These are phyloP conservation scores for Cephus pulcher DNA, from an alignment of 2,888 invertebrate species.

Conservation along the genomic window DNA sequence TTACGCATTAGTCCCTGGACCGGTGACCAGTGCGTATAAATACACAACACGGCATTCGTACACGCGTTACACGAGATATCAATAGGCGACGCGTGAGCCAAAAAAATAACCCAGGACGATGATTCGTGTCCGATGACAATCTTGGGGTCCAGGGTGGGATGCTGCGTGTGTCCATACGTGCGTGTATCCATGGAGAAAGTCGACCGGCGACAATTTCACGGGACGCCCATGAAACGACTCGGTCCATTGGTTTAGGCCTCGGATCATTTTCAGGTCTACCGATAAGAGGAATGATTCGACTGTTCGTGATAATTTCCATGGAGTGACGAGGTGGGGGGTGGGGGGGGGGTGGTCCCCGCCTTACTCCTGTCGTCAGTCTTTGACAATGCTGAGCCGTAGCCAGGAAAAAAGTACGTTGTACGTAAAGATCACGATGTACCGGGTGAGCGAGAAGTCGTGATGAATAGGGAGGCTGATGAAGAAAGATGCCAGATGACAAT, in stretches of 20 bases:
- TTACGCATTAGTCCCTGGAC: background rate
- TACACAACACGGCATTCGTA: background rate
- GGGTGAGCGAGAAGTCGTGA: background rate
- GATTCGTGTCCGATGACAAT: background rate
- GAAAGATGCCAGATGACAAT: background rate
- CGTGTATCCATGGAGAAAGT: background rate
- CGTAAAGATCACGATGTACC: background rate
- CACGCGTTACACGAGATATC: background rate
- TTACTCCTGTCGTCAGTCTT: background rate
- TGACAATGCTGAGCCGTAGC: background rate
- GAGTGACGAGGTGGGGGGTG: background rate
- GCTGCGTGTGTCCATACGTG: background rate
- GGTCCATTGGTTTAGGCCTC: background rate
- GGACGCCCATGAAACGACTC: background rate
- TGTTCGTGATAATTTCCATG: background rate
- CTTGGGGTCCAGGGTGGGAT: background rate
- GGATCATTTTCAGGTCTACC: background rate
- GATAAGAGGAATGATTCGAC: background rate
- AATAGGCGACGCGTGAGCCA: background rate
- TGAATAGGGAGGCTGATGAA: background rate
- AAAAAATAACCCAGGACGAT: background rate
- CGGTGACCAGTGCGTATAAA: background rate
- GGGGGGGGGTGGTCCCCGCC: too few relatives aligned
- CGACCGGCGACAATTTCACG: background rate
- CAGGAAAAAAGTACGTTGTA: background rate